These are phyloP conservation scores for Xenopus petersii DNA, from an alignment of 2,797 vertebrate species.

Conservation along the genomic window DNA sequence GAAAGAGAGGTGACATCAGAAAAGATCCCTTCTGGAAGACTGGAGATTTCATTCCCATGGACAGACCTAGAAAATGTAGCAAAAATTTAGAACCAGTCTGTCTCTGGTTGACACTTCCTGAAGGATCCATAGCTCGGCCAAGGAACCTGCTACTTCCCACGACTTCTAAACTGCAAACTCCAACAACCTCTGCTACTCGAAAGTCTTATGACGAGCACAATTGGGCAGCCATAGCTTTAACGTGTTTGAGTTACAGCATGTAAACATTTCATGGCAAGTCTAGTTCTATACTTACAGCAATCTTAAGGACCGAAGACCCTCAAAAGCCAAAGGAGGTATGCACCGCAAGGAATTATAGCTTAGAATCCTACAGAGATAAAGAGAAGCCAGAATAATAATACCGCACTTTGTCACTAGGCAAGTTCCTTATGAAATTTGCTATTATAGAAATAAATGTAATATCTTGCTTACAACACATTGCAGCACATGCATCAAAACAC, in stretches of 20 bases:
- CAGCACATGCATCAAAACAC: too few species aligned
- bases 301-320: slow-evolving; percentile 89
- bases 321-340: slow-evolving; percentile 87
- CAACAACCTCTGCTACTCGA: too few species aligned
- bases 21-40: slow-evolving; percentile 90
- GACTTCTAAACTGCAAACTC: neutral
- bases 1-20: slow-evolving; percentile 86
- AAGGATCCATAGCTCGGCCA: too few species aligned
- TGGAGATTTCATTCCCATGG: slow-evolving; percentile 93
- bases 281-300: slow-evolving; percentile 80
- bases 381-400: neutral
- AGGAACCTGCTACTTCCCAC: neutral
- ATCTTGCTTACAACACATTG: too few species aligned
- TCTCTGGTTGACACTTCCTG: too few species aligned
- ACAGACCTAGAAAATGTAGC: slow-evolving; percentile 77
- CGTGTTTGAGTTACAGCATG: neutral
- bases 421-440: too few species aligned
- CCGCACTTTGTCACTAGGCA: too few species aligned
- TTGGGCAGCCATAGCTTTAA: neutral
- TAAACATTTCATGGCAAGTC: neutral
- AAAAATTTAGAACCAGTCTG: neutral
- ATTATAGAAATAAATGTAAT: too few species aligned
- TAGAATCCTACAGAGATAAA: slow-evolving; percentile 76
- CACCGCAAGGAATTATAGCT: slow-evolving; percentile 96
- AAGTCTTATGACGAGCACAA: too few species aligned